Conservation (phyloP, 2,888 invertebrate genomes). For the Hirudinaria manillensis region DNA sequence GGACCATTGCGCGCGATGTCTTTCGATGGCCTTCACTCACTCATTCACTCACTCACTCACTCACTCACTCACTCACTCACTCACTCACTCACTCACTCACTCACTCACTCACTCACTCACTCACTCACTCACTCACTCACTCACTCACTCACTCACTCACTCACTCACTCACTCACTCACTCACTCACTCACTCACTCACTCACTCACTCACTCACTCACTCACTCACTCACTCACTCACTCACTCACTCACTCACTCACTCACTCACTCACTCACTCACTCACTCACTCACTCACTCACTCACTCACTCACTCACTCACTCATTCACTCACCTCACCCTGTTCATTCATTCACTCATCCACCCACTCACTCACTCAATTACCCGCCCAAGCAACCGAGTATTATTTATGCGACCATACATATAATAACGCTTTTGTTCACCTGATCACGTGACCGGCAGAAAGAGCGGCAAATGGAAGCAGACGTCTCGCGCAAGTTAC, state of each 20-base stretch:
- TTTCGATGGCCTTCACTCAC: neutral
- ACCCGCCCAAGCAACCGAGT: no score
- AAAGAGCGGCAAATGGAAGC: no score
- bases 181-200: conserved; percentile 5
- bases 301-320: conserved; percentile 9
- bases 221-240: conserved; percentile 26
- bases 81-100: conserved; percentile 21
- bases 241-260: conserved; percentile 20
- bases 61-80: conserved; percentile 25
- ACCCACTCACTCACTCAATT: no score
- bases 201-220: conserved; percentile 7
- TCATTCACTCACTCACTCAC: conserved; percentile 25
- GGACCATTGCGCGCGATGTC: no score
- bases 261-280: conserved; percentile 2
- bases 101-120: conserved; percentile 8
- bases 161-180: conserved; percentile 2
- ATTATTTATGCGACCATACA: no score
- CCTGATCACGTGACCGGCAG: no score
- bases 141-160: conserved; percentile 23
- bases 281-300: conserved; percentile 2
- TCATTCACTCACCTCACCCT: no score
- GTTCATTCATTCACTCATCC: no score
- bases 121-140: conserved; percentile 25
- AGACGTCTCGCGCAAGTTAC: no score
- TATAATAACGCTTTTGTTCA: no score